Conservation (phyloP, 92 coral and sea anemone genomes). For the Epizoanthus scotinus region DNA sequence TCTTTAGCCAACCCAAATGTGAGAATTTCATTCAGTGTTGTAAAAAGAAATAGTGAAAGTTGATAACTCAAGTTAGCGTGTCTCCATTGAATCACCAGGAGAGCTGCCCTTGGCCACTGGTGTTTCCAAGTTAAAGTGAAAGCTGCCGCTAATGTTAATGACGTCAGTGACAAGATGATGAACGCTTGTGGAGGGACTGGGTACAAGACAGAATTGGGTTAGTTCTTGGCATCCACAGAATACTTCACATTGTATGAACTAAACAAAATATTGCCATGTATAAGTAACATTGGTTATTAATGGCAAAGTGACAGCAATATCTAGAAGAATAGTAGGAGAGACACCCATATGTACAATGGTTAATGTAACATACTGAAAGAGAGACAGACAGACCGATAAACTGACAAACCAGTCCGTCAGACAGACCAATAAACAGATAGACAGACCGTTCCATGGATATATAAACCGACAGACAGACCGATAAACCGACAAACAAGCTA, state of each 20-base stretch:
- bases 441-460: too few relatives aligned
- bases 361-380: slow-evolving; percentile 24
- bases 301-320: too few relatives aligned
- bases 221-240: neutral
- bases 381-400: too few relatives aligned
- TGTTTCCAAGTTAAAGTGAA: slow-evolving; percentile 65
- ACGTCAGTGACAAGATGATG: slow-evolving; percentile 59
- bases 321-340: too few relatives aligned
- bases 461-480: too few relatives aligned
- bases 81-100: slow-evolving; percentile 14
- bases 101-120: slow-evolving; percentile 57
- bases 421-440: too few relatives aligned
- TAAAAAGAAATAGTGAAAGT: too few relatives aligned
- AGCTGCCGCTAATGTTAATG: slow-evolving; percentile 48
- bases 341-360: neutral
- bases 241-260: slow-evolving; percentile 28
- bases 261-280: slow-evolving; percentile 49
- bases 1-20: too few relatives aligned
- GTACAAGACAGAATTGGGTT: slow-evolving; percentile 63
- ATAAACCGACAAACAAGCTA: too few relatives aligned
- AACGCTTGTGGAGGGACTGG: slow-evolving; percentile 68
- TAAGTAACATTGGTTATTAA: neutral
- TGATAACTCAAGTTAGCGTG: too few relatives aligned
- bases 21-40: too few relatives aligned
- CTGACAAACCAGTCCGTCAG: too few relatives aligned